phyloP scores from a whole-genome alignment of 1,140 invertebrate species.

The Capitella teleta region DNA sequence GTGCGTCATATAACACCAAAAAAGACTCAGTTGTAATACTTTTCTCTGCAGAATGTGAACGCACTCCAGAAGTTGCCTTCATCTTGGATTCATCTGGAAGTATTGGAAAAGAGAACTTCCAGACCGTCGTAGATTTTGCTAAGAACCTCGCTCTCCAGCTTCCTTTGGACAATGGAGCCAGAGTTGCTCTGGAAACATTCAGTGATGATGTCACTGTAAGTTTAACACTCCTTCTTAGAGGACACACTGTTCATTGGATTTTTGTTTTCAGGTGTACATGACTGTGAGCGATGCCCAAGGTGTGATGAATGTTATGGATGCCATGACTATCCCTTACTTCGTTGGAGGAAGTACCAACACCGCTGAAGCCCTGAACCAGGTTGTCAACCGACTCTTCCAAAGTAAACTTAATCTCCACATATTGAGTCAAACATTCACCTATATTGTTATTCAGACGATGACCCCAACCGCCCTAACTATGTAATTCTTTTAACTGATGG shows the following conservation, averaged over 20 bases:
- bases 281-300: neutral
- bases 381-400: too few species aligned
- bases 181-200: conserved; percentile 7
- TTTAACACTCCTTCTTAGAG: too few species aligned
- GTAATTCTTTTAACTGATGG: conserved; percentile 12
- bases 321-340: conserved; percentile 6
- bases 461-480: conserved; percentile 1
- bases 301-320: neutral
- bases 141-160: conserved; percentile 5
- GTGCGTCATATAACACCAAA: too few species aligned
- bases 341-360: conserved; percentile 9
- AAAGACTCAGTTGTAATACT: too few species aligned
- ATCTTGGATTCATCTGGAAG: conserved; percentile 32
- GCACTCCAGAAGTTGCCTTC: conserved; percentile 27
- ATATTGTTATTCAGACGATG: too few species aligned
- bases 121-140: conserved; percentile 25
- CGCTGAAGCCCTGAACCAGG: conserved; percentile 5
- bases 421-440: too few species aligned
- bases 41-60: neutral
- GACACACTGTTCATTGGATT: too few species aligned
- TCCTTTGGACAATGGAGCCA: neutral
- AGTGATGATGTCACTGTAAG: too few species aligned
- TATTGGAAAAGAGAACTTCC: conserved; percentile 24
- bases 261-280: conserved; percentile 1
- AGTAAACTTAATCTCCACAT: too few species aligned